Percentiles rank a stretch among this genome's conserved stretches.
Conservation (phyloP, 2,113 vertebrate species). For the Echinops telfairi region DNA sequence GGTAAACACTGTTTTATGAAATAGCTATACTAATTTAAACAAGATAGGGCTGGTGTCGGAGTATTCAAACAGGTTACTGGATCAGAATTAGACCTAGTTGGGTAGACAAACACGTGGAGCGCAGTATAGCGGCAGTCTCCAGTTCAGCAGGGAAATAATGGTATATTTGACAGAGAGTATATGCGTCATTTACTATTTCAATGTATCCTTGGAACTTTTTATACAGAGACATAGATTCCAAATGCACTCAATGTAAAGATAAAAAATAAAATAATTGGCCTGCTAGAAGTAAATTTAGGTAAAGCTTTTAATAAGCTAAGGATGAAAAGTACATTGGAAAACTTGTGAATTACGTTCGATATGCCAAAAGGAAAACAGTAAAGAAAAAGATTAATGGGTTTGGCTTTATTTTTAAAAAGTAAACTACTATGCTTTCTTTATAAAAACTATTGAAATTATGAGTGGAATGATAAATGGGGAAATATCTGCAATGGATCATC, state of each 20-base stretch:
- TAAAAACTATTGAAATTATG: conserved; percentile 10
- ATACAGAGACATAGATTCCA: neutral
- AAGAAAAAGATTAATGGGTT: neutral
- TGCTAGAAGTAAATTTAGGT: neutral
- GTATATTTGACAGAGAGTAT: no score
- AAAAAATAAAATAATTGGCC: neutral
- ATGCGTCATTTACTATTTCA: no score
- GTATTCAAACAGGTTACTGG: neutral
- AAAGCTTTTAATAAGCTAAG: neutral
- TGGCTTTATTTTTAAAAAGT: neutral
- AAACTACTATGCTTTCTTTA: no score
- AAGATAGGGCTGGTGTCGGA: neutral
- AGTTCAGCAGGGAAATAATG: no score
- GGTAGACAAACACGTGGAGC: neutral
- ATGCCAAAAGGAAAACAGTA: neutral
- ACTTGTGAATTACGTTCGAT: neutral
- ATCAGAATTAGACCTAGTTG: neutral
- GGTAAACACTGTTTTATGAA: no score
- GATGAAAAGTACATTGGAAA: neutral
- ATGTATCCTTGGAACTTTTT: neutral
- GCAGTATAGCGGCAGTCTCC: neutral
- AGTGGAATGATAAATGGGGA: neutral
- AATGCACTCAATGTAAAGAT: neutral
- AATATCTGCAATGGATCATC: neutral
- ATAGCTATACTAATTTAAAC: neutral